Evolutionary conservation across 2,797 vertebrate genomes (phyloP).

Genomic region (Sebastes melanostomus): DNA sequence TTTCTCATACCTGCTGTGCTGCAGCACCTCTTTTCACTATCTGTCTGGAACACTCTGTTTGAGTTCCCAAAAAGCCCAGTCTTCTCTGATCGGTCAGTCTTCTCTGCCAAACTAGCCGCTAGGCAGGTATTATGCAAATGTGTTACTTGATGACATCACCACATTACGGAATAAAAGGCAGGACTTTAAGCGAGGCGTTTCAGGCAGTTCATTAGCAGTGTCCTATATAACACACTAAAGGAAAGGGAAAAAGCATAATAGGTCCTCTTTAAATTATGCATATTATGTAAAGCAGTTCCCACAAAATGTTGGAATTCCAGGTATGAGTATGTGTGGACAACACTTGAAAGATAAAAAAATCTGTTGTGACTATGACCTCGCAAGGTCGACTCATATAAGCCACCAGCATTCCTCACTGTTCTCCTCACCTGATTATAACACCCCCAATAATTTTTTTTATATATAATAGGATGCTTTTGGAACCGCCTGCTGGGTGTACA

Average conservation of each 20-base stretch:
- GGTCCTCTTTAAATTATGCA: background rate
- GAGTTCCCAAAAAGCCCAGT: too few species aligned
- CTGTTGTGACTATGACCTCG: background rate
- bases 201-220: too few species aligned
- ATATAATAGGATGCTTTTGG: background rate
- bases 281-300: background rate
- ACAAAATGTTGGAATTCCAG: background rate
- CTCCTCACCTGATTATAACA: background rate
- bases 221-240: too few species aligned
- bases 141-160: too few species aligned
- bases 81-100: too few species aligned
- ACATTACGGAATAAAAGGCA: too few species aligned
- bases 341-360: background rate
- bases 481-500: background rate
- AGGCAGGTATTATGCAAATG: background rate
- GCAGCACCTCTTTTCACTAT: too few species aligned
- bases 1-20: too few species aligned
- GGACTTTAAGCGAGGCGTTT: too few species aligned
- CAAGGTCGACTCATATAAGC: conserved; percentile 26
- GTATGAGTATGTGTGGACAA: background rate
- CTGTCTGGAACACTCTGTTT: too few species aligned
- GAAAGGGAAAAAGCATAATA: too few species aligned
- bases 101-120: too few species aligned
- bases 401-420: background rate
- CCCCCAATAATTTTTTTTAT: background rate